Evolutionary conservation across 1,140 invertebrate species (phyloP).

Genomic region (Drosophila ananassae): DNA sequence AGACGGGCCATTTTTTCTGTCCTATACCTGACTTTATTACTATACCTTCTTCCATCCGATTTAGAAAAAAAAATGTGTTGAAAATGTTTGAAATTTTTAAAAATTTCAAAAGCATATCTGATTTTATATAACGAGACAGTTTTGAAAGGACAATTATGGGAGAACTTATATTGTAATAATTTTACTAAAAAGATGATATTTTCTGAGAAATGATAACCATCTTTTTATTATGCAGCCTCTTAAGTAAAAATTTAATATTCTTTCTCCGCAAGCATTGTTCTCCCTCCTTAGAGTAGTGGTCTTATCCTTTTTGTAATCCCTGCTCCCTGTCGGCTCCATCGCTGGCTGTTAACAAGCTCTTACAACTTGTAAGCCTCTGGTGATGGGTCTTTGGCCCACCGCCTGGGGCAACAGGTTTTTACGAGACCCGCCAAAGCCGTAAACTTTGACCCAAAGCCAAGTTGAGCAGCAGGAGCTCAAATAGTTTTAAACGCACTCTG

Average conservation of each 20-base stretch:
- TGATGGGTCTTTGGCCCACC: conserved; percentile 19
- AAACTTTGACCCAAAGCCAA: conserved; percentile 81
- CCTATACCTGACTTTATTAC: too few relatives aligned
- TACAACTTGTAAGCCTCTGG: conserved; percentile 54
- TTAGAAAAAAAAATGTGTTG: too few relatives aligned
- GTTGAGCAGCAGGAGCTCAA: conserved; percentile 75
- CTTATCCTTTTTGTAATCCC: conserved; percentile 31
- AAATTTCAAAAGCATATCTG: neutral
- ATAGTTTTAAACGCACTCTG: conserved; percentile 72
- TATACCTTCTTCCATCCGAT: too few relatives aligned
- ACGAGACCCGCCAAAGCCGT: conserved; percentile 70
- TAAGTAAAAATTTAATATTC: conserved; percentile 36
- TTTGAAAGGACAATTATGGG: neutral
- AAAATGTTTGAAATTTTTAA: neutral
- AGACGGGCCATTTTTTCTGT: neutral
- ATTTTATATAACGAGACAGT: neutral
- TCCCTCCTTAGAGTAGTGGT: neutral
- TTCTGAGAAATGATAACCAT: neutral
- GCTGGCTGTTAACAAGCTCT: conserved; percentile 69
- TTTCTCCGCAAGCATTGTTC: neutral
- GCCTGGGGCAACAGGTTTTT: conserved; percentile 70
- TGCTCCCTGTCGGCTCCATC: conserved; percentile 25
- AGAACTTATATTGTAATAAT: too few relatives aligned
- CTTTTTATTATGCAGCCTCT: conserved; percentile 10
- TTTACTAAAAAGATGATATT: neutral